Base-by-base conservation (phyloP, 2,113 vertebrate species). In the Solea solea region DNA sequence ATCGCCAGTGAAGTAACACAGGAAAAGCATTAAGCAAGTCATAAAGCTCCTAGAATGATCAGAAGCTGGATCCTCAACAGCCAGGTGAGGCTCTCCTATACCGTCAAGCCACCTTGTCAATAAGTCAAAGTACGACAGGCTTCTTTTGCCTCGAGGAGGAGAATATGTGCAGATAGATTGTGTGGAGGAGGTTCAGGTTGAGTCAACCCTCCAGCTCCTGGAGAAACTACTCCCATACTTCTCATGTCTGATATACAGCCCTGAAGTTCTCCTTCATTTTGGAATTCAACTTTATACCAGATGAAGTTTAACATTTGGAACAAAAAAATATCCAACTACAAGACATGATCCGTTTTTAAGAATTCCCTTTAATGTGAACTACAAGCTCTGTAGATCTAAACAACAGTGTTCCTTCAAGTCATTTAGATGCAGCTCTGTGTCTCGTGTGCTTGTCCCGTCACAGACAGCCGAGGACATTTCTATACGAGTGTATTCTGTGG, bases 401-500 rank as follows among this genome's bases (percentile, higher is more conserved):
- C n/a, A 45, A 1, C 41, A 13, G 8, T 8, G 59, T 50, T 45
- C 41, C 10, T 34, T 34, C 7, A 48, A 66, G 21, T 27, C 54
- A 7, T 52, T 10, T 7, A 48, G 51, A 13, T 27, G 6, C 5
- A 34, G 41, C 15, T 27, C 27, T 55, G 3, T 63, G 16, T 77
- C 62, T 56, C n/a, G 5, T 80, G 42, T 16, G 16, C 48, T 39
- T 49, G 11, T 42, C 50, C 48, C 52, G 13, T 49, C 14, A 63
- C 14, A 16, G 11, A 41, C 44, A 13, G 10, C 42, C 10, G 9
- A 63, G 15, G 39, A 27, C 71, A 52, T 4, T 51, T 9, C 46
- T 60, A 6, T 62, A 51, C 8, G 68, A 45, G 50, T 56, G 54
- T 61, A 41, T 60, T 39, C 44, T 61, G 56, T 61, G 27, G 15